Evolutionary conservation across 1,140 invertebrate genomes (phyloP).

Genomic region (Saccostrea glomerata): DNA sequence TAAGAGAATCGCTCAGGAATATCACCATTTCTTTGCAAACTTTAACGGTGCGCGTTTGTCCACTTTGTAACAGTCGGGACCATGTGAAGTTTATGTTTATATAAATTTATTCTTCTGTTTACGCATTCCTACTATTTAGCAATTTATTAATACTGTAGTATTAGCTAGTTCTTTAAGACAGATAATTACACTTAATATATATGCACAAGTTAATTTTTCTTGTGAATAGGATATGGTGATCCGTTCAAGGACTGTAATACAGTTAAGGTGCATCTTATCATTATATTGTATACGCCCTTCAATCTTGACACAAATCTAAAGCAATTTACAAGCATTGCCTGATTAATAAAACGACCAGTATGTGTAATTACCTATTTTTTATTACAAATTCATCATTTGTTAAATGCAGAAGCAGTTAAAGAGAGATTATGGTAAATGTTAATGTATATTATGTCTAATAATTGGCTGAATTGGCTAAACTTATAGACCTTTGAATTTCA

Average conservation of each 20-base stretch:
- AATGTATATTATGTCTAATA: not conserved
- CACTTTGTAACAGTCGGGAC: not conserved
- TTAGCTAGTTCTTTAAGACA: not conserved
- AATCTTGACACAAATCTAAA: too few species aligned
- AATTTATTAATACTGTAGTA: not conserved
- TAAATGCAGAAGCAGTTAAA: not conserved
- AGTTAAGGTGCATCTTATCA: too few species aligned
- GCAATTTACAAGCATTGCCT: too few species aligned
- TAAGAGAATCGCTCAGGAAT: too few species aligned
- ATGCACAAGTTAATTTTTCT: not conserved
- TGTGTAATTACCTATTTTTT: too few species aligned
- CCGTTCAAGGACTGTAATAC: not conserved
- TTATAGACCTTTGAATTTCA: not conserved
- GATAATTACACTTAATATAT: not conserved
- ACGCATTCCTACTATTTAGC: not conserved
- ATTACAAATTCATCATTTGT: too few species aligned
- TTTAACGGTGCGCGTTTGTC: too few species aligned
- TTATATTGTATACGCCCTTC: too few species aligned
- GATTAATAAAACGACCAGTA: too few species aligned
- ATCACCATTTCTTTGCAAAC: too few species aligned
- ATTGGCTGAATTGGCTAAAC: not conserved
- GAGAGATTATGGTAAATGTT: constrained; percentile 3
- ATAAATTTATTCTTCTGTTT: not conserved
- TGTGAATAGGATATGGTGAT: not conserved
- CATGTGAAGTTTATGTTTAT: not conserved